Evolutionary conservation across 2,888 invertebrate genomes (phyloP).

Genomic region (Anagyrus pseudococci): DNA sequence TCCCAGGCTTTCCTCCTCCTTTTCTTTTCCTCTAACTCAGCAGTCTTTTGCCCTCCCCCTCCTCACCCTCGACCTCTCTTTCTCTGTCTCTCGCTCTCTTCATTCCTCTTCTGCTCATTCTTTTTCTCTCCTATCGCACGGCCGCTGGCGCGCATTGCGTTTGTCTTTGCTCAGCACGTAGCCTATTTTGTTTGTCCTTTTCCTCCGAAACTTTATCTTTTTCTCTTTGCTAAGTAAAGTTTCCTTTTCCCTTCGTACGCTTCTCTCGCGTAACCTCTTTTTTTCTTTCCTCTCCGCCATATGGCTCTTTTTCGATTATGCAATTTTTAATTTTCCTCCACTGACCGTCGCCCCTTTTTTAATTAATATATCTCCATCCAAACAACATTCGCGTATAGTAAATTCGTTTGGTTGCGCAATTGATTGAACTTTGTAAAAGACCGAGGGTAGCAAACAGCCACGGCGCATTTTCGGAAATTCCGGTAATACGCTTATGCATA

Average conservation of each 20-base stretch:
- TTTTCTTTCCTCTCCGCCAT: background rate
- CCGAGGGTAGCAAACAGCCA: no score
- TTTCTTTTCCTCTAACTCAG: background rate
- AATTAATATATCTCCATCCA: no score
- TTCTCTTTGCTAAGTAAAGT: constrained; percentile 17
- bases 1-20: constrained; percentile 22
- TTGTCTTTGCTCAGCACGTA: constrained; percentile 36
- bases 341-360: no score
- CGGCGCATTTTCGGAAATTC: no score
- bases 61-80: no score
- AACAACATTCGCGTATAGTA: no score
- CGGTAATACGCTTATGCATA: no score
- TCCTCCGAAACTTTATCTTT: constrained; percentile 2
- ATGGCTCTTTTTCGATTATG: constrained; percentile 29
- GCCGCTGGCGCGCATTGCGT: constrained; percentile 9
- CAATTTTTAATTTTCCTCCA: no score
- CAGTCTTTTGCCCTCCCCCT: no score
- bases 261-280: background rate
- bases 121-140: background rate
- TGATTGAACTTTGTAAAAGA: no score
- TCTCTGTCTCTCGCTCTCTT: no score
- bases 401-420: no score
- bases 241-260: constrained; percentile 8
- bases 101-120: background rate
- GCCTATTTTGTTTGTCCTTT: constrained; percentile 27